A percentile compares a stretch with the other conserved stretches of the same genome.
These are phyloP conservation scores for Pagrus major DNA, from an alignment of 2,113 vertebrate species.

Conservation along the genomic window DNA sequence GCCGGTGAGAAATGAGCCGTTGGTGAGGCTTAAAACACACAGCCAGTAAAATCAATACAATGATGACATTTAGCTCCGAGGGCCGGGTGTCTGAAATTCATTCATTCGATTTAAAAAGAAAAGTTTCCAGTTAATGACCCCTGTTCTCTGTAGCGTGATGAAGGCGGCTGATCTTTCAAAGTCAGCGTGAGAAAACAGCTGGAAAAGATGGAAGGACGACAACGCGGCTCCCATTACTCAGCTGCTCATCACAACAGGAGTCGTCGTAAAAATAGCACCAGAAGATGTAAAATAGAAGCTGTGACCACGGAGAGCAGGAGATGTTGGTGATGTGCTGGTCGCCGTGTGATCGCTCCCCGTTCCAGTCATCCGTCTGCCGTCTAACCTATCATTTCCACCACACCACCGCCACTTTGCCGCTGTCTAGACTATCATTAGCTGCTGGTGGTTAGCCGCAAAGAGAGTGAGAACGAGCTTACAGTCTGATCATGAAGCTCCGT, in stretches of 20 bases:
- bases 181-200: not conserved
- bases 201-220: not conserved
- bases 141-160: not conserved
- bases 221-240: not conserved
- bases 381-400: conserved; percentile 32
- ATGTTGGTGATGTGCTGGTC: not conserved
- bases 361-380: not conserved
- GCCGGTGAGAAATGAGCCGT: too few relatives aligned
- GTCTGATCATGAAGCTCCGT: not conserved
- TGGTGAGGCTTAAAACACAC: too few relatives aligned
- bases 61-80: too few relatives aligned
- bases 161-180: not conserved
- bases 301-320: not conserved
- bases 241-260: not conserved
- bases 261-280: not conserved
- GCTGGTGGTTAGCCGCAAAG: conserved; percentile 27
- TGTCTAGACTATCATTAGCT: conserved; percentile 33
- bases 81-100: too few relatives aligned
- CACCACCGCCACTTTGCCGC: not conserved
- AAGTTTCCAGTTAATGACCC: too few relatives aligned
- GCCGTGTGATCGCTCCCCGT: not conserved
- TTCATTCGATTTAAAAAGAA: too few relatives aligned
- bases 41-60: too few relatives aligned
- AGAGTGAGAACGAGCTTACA: not conserved
- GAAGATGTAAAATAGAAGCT: not conserved